Evolutionary conservation across 30 jellyfish, hydroid and myxozoan genomes (phyloP), one percentile per base, ranked within the genome.

Genomic region (Euphysa ruthae): DNA sequence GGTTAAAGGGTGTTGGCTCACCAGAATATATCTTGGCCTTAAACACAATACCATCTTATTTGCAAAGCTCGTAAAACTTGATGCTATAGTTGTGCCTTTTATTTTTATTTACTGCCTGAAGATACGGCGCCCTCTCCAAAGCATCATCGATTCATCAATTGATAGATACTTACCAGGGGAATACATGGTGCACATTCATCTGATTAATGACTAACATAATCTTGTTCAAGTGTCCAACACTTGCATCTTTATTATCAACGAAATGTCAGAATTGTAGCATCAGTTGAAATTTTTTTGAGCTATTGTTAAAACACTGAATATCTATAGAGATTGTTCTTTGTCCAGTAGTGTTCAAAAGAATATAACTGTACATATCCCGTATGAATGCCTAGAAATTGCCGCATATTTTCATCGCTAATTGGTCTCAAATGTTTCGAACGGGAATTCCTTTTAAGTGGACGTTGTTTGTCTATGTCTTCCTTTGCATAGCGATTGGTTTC

Each of bases 61-160:
- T 34, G 77, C 79, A 66, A 0, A 66, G 16, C 46, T 66, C 81
- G 31, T 18, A 66, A 29, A 43, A 26, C 46, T 66, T 66, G 76
- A 46, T 2, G 49, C 79, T 77, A 56, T 66, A 66, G 29, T 66
- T 66, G 33, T 66, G 81, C 1, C 75, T 66, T 60, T 0, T 44
- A 33, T 20, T 66, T 66, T 66, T 20, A 66, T 50, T 18, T 66
- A 66, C 49, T 66, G 80, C 42, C 56, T 61, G 79, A 66, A 66
- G n/a, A 26, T 55, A 1, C 44, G 46, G 18, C 79, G n/a, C 27
- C 57, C 78, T 27, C 76, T 1, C 79, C 79, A 66, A 49, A 44
- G 81, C 79, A 66, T 66, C 55, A 66, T 66, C 19, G 79, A 66
- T 55, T 63, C 70, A 30, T 56, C 70, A 32, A 56, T 0, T 30